phyloP scores from a whole-genome alignment of 2,797 vertebrate genomes.

The Scolopax bukidnonensis region DNA sequence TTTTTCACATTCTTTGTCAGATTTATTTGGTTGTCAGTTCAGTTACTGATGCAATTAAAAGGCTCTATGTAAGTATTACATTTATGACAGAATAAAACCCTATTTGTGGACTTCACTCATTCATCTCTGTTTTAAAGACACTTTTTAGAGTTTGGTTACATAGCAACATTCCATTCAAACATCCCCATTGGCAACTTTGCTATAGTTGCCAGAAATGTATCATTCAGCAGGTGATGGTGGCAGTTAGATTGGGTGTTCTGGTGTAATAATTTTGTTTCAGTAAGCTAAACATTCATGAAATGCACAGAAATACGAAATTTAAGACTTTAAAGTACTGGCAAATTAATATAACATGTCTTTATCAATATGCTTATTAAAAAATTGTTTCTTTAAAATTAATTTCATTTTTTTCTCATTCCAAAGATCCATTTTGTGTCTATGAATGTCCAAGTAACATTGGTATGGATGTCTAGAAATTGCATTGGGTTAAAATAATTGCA shows the following conservation, averaged over 20 bases:
- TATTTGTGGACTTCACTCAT: conserved; percentile 27
- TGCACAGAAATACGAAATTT: conserved; percentile 18
- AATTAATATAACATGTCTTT: neutral
- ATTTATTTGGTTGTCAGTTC: conserved; percentile 60
- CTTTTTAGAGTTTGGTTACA: conserved; percentile 43
- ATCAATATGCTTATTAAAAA: neutral
- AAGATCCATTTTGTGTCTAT: neutral
- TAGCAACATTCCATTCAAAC: conserved; percentile 53
- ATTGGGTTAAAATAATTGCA: neutral
- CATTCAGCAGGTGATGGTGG: conserved; percentile 12
- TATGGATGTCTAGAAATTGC: neutral
- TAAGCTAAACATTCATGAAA: neutral
- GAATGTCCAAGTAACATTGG: neutral
- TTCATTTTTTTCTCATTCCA: neutral
- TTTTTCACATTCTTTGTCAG: conserved; percentile 59
- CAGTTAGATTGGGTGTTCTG: neutral
- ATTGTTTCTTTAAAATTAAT: conserved; percentile 39
- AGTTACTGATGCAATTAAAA: conserved; percentile 52
- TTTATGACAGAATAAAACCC: neutral
- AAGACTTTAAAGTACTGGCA: conserved; percentile 26
- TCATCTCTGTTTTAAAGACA: conserved; percentile 45
- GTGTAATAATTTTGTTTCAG: neutral
- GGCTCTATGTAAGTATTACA: neutral
- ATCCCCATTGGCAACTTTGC: neutral
- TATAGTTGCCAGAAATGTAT: conserved; percentile 40